A percentile compares a stretch with the other conserved stretches of the same genome.
Conservation (phyloP, 1,140 invertebrate species). For the Dendrolimus kikuchii region DNA sequence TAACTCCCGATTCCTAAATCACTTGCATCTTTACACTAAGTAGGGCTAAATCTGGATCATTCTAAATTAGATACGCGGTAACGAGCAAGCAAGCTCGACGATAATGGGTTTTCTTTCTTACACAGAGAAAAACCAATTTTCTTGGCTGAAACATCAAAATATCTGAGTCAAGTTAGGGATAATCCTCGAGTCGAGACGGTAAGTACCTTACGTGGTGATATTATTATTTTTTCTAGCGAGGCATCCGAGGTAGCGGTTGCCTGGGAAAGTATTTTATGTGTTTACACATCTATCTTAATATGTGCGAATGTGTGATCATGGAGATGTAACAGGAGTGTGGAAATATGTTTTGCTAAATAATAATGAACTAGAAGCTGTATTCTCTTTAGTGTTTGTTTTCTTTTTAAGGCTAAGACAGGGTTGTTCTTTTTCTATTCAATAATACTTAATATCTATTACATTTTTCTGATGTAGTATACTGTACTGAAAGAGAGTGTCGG, state of each 20-base stretch:
- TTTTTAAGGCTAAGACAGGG: too few species aligned
- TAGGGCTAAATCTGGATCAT: constrained; percentile 31
- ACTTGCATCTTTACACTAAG: constrained; percentile 26
- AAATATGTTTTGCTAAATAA: too few species aligned
- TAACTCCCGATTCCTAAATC: neutral
- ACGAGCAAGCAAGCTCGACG: constrained; percentile 24
- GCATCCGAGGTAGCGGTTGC: neutral
- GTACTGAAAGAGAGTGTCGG: too few species aligned
- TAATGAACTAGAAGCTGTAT: too few species aligned
- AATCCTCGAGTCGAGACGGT: constrained; percentile 27
- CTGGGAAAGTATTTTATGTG: neutral
- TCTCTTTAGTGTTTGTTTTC: too few species aligned
- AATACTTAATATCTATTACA: too few species aligned
- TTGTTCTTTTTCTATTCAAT: too few species aligned
- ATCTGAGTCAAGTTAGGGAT: constrained; percentile 36
- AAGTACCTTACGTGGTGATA: constrained; percentile 29
- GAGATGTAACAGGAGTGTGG: too few species aligned
- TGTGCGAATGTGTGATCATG: neutral
- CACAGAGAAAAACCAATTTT: constrained; percentile 35
- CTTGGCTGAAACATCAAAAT: constrained; percentile 37
- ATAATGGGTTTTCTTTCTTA: constrained; percentile 40
- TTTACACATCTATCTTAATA: neutral
- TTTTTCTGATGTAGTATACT: too few species aligned
- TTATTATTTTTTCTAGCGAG: constrained; percentile 21
- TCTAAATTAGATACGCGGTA: constrained; percentile 38